Conservation (phyloP, 2,888 invertebrate species). For the Eristalis intricaria region DNA sequence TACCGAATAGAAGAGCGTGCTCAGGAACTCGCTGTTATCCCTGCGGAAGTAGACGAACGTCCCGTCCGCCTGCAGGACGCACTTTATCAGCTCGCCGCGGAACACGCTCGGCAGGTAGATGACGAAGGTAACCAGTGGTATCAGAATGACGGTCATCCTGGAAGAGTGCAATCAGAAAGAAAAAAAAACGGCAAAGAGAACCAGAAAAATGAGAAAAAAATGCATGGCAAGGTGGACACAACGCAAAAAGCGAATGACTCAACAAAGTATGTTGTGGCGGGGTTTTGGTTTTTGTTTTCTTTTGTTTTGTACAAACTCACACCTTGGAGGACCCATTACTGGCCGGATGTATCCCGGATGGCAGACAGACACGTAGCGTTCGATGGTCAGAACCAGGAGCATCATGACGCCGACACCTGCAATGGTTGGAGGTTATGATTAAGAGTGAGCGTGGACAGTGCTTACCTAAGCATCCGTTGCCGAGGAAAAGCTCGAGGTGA, state of each 20-base stretch:
- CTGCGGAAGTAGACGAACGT: conserved; percentile 84
- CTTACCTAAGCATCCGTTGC: conserved; percentile 87
- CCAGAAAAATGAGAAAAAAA: conserved; percentile 30
- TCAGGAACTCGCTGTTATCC: conserved; percentile 82
- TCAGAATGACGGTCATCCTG: conserved; percentile 84
- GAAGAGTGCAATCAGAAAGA: conserved; percentile 34
- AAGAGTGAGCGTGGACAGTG: conserved; percentile 18
- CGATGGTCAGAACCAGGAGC: conserved; percentile 88
- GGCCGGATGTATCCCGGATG: conserved; percentile 87
- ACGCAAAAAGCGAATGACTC: conserved; percentile 20
- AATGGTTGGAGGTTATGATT: conserved; percentile 56
- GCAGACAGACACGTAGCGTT: conserved; percentile 89
- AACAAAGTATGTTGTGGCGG: conserved; percentile 12
- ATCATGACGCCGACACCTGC: conserved; percentile 88
- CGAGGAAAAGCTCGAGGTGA: conserved; percentile 87
- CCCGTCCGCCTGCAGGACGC: conserved; percentile 82
- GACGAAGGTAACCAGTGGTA: conserved; percentile 85
- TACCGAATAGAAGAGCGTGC: conserved; percentile 83
- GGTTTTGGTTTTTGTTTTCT: neutral
- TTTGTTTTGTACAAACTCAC: conserved; percentile 68
- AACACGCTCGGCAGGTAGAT: conserved; percentile 87
- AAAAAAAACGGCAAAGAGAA: conserved; percentile 45
- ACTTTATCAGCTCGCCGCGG: conserved; percentile 84
- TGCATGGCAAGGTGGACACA: neutral
- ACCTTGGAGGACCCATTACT: conserved; percentile 85